phyloP scores from a whole-genome alignment of 2,113 vertebrate genomes.

The Cyrtonyx montezumae region DNA sequence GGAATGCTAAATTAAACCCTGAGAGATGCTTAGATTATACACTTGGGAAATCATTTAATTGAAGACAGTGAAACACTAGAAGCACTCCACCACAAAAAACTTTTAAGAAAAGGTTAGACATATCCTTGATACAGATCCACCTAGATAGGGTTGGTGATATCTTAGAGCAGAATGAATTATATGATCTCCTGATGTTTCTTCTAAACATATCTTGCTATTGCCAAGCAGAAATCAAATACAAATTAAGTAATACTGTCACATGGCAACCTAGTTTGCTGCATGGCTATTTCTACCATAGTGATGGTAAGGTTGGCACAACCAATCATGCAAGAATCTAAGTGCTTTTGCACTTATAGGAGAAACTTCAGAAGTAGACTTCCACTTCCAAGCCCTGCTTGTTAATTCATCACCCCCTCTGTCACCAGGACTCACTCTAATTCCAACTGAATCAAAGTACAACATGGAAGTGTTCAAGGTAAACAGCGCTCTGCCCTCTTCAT shows the following conservation, averaged over 20 bases:
- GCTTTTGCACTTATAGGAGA: not conserved
- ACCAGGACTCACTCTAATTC: constrained; percentile 62
- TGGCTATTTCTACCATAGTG: not conserved
- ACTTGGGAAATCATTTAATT: not conserved
- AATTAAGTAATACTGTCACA: not conserved
- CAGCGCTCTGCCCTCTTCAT: constrained; percentile 63
- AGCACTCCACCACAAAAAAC: not conserved
- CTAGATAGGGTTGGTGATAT: not conserved
- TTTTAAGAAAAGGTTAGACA: not conserved
- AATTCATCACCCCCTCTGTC: not conserved
- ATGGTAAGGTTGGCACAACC: not conserved
- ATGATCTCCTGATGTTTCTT: not conserved
- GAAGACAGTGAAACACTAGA: not conserved
- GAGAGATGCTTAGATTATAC: not conserved
- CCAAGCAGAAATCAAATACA: not conserved
- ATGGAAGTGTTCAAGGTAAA: constrained; percentile 70
- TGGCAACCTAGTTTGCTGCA: not conserved
- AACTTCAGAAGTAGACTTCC: not conserved
- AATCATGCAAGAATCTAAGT: not conserved
- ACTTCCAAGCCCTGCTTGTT: not conserved
- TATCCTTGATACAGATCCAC: not conserved
- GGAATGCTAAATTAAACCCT: not conserved
- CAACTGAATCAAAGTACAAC: not conserved
- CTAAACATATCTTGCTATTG: not conserved
- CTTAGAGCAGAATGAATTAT: not conserved